These are phyloP conservation scores for Phyllotis vaccarum DNA, from an alignment of 2,797 vertebrate species.

Conservation along the genomic window DNA sequence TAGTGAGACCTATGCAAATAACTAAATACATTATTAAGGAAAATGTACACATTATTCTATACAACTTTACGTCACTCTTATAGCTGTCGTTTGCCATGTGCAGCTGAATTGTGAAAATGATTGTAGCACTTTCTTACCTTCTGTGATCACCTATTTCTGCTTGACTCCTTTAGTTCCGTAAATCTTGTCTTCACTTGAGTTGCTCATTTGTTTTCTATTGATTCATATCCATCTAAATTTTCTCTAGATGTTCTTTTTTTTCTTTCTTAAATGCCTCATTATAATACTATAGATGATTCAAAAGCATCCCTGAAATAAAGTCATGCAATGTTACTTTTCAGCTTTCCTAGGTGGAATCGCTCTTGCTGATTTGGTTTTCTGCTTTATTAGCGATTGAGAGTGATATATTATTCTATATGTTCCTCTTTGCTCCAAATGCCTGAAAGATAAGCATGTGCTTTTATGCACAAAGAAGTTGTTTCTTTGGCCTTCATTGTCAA, in stretches of 20 bases:
- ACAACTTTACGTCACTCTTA: neutral
- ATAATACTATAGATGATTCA: conserved; percentile 10
- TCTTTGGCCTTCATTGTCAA: neutral
- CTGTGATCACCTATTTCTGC: conserved; percentile 37
- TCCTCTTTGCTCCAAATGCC: conserved; percentile 43
- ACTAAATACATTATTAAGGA: neutral
- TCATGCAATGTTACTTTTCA: conserved; percentile 1
- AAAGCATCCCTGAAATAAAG: neutral
- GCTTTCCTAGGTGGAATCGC: conserved; percentile 49
- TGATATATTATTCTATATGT: neutral
- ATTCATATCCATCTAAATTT: conserved; percentile 32
- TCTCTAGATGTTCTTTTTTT: neutral
- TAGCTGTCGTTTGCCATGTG: neutral
- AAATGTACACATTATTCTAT: conserved; percentile 14
- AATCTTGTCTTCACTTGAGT: neutral
- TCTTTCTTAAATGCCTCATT: conserved; percentile 2
- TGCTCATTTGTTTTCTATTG: conserved; percentile 47
- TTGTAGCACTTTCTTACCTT: conserved; percentile 38
- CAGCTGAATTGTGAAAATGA: conserved; percentile 19
- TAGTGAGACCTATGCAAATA: neutral
- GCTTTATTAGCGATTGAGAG: conserved; percentile 57
- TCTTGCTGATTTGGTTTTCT: conserved; percentile 59
- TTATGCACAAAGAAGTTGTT: conserved; percentile 1
- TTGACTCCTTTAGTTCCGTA: conserved; percentile 23
- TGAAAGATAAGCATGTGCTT: conserved; percentile 61